phyloP scores from a whole-genome alignment of 2,888 invertebrate species.

The Aphidius colemani region DNA sequence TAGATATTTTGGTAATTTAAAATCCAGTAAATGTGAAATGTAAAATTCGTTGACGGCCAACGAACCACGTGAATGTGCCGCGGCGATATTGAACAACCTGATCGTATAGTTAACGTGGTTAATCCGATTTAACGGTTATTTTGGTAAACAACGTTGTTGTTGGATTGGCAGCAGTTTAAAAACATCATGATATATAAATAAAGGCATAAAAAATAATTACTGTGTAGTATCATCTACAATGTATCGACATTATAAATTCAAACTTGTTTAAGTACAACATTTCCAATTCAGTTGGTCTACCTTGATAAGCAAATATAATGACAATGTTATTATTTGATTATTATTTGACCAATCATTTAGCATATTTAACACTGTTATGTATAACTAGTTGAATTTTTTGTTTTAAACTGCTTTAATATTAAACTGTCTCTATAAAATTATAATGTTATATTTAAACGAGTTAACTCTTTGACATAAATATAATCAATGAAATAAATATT shows the following conservation, averaged over 20 bases:
- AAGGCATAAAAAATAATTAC: not conserved
- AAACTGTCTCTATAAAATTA: too few species aligned
- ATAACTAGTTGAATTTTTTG: too few species aligned
- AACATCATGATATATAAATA: slow-evolving; percentile 3
- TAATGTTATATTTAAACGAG: too few species aligned
- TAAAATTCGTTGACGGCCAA: slow-evolving; percentile 21
- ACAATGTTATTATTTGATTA: too few species aligned
- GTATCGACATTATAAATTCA: slow-evolving; percentile 19
- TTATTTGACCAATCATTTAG: too few species aligned
- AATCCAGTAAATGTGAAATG: not conserved
- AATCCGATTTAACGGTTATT: slow-evolving; percentile 44
- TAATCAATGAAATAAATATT: too few species aligned
- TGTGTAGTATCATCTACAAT: slow-evolving; percentile 3
- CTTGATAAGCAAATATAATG: slow-evolving; percentile 21
- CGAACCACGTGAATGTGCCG: slow-evolving; percentile 17
- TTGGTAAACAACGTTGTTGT: slow-evolving; percentile 35
- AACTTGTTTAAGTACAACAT: slow-evolving; percentile 17
- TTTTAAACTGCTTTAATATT: too few species aligned
- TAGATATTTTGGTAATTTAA: not conserved
- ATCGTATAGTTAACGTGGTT: slow-evolving; percentile 19
- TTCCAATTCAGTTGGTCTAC: slow-evolving; percentile 18
- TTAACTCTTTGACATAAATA: too few species aligned
- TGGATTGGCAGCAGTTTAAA: not conserved
- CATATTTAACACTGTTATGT: too few species aligned
- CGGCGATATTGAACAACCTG: not conserved